Conservation (phyloP, 2,797 vertebrate genomes). For the Enteromius afrohamiltoni region DNA sequence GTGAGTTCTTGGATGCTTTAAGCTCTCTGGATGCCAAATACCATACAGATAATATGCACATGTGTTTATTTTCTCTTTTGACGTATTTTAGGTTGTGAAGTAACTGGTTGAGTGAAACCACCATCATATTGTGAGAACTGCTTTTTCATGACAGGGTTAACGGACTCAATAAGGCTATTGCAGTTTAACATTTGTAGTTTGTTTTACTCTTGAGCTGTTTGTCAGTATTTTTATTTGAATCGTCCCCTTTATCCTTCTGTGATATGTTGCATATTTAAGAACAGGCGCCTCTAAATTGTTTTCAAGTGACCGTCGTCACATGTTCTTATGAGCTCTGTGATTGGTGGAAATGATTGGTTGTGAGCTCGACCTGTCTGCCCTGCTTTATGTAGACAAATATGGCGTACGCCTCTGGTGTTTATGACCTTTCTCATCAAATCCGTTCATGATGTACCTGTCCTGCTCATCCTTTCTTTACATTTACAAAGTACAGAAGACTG, state of each 20-base stretch:
- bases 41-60: not conserved
- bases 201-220: slow-evolving; percentile 38
- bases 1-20: not conserved
- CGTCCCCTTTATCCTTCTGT: slow-evolving; percentile 23
- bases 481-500: not conserved
- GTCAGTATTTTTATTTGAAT: slow-evolving; percentile 45
- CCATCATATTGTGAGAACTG: not conserved
- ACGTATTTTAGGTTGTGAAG: not conserved
- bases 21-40: not conserved
- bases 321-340: slow-evolving; percentile 37
- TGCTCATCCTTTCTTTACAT: not conserved
- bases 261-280: slow-evolving; percentile 34
- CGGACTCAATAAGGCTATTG: slow-evolving; percentile 20
- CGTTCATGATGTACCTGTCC: not conserved
- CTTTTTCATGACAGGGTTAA: slow-evolving; percentile 34
- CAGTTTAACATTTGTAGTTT: slow-evolving; percentile 11
- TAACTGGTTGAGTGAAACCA: not conserved
- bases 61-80: slow-evolving; percentile 1
- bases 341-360: slow-evolving; percentile 49
- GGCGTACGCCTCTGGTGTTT: slow-evolving; percentile 47
- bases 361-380: slow-evolving; percentile 19
- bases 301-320: slow-evolving; percentile 52
- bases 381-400: slow-evolving; percentile 57
- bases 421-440: slow-evolving; percentile 16
- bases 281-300: slow-evolving; percentile 44